A percentile compares a stretch with the other conserved stretches of the same genome.
Evolutionary conservation across 2,888 invertebrate genomes (phyloP).

Genomic region (Epistrophe eligans): DNA sequence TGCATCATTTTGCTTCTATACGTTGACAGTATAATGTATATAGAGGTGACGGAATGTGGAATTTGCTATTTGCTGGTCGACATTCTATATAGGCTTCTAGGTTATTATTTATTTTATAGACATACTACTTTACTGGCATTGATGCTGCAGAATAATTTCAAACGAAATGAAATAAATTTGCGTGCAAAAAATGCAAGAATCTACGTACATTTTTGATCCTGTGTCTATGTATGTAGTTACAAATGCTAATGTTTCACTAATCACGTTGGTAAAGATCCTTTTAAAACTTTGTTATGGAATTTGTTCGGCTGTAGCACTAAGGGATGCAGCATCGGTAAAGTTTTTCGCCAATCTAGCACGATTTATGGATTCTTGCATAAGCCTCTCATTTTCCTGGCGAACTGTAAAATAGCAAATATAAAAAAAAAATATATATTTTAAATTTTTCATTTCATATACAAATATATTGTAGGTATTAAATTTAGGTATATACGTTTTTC

Average conservation of each 20-base stretch:
- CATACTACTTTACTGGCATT: slow-evolving; percentile 40
- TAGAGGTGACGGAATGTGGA: slow-evolving; percentile 5
- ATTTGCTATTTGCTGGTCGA: slow-evolving; percentile 41
- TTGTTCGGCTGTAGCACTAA: slow-evolving; percentile 77
- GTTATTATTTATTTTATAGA: background rate
- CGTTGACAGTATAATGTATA: background rate
- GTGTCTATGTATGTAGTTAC: slow-evolving; percentile 68
- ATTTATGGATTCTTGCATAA: slow-evolving; percentile 91
- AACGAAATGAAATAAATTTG: slow-evolving; percentile 39
- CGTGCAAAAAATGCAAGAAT: slow-evolving; percentile 24
- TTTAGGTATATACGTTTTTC: background rate
- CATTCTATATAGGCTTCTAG: slow-evolving; percentile 45
- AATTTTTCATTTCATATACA: slow-evolving; percentile 26
- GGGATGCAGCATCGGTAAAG: slow-evolving; percentile 81
- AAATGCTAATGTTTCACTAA: slow-evolving; percentile 72
- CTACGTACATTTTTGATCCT: slow-evolving; percentile 66
- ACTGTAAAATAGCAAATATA: slow-evolving; percentile 86
- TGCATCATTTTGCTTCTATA: background rate
- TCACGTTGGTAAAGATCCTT: slow-evolving; percentile 64
- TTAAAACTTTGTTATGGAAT: slow-evolving; percentile 79
- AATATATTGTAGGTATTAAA: background rate
- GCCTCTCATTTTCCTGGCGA: slow-evolving; percentile 94
- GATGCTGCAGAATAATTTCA: slow-evolving; percentile 53
- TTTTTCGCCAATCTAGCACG: slow-evolving; percentile 83
- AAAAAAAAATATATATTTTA: slow-evolving; percentile 7